These are phyloP conservation scores for Halocynthia roretzi DNA, from an alignment of 23 tunicate genomes.

Conservation along the genomic window DNA sequence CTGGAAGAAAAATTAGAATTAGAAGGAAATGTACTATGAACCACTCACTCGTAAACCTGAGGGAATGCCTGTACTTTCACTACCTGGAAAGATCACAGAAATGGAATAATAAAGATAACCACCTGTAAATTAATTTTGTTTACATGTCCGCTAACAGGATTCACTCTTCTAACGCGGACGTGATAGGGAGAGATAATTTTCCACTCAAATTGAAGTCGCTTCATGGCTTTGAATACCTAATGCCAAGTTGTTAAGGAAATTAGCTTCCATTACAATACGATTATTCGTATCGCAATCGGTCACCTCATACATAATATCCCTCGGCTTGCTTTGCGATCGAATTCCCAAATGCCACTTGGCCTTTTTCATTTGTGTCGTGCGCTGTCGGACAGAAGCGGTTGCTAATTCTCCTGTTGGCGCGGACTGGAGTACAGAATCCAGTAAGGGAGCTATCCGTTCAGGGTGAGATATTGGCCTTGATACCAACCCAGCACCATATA, in stretches of 20 bases:
- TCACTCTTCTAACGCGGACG: conserved; percentile 69
- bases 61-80: background rate
- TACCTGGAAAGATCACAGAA: background rate
- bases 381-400: conserved; percentile 52
- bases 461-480: conserved; percentile 62
- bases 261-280: background rate
- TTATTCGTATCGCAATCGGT: background rate
- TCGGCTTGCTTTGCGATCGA: conserved; percentile 85
- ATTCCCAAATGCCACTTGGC: conserved; percentile 99
- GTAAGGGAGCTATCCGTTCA: conserved; percentile 89
- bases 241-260: background rate
- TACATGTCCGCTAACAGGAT: conserved; percentile 74
- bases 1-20: conserved; percentile 18
- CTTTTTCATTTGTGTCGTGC: conserved; percentile 61
- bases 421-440: conserved; percentile 46
- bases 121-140: conserved; percentile 96
- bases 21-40: too few species aligned
- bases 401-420: conserved; percentile 72
- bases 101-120: background rate
- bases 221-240: conserved; percentile 96
- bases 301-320: conserved; percentile 94
- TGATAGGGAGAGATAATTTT: conserved; percentile 77
- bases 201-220: conserved; percentile 80
- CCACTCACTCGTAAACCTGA: too few species aligned
- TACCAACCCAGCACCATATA: conserved; percentile 25